phyloP scores from a whole-genome alignment of 2,113 vertebrate genomes.

The Lophotis ruficrista region DNA sequence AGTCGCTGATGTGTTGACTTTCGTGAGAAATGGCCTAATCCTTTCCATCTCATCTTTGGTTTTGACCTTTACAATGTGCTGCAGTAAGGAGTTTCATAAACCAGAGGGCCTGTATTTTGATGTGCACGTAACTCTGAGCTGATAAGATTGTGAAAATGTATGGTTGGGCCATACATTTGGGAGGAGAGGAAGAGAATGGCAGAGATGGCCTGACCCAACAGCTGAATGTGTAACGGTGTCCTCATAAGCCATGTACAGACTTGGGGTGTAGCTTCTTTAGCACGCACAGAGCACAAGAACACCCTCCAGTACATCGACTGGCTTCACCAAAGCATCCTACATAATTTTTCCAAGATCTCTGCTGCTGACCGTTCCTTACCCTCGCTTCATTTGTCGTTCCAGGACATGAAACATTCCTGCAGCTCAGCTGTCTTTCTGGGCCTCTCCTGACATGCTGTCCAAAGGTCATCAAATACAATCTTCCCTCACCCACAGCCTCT shows the following conservation, averaged over 20 bases:
- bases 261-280: background rate
- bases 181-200: background rate
- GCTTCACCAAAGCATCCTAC: background rate
- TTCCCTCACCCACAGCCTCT: background rate
- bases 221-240: background rate
- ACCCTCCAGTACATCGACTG: accelerated
- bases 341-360: background rate
- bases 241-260: background rate
- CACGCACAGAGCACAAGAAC: background rate
- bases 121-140: accelerated
- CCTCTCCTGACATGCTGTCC: background rate
- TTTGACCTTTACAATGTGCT: background rate
- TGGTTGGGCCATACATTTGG: background rate
- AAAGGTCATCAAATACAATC: slow-evolving; percentile 29
- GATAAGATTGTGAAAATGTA: background rate
- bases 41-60: background rate
- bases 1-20: background rate
- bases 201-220: background rate
- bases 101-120: background rate
- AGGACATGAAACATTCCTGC: slow-evolving; percentile 18
- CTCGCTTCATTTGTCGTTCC: background rate
- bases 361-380: background rate
- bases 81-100: background rate
- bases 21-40: background rate
- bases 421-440: slow-evolving; percentile 18